Evolutionary conservation across 2,797 vertebrate species (phyloP).

Genomic region (Acanthornis magna): DNA sequence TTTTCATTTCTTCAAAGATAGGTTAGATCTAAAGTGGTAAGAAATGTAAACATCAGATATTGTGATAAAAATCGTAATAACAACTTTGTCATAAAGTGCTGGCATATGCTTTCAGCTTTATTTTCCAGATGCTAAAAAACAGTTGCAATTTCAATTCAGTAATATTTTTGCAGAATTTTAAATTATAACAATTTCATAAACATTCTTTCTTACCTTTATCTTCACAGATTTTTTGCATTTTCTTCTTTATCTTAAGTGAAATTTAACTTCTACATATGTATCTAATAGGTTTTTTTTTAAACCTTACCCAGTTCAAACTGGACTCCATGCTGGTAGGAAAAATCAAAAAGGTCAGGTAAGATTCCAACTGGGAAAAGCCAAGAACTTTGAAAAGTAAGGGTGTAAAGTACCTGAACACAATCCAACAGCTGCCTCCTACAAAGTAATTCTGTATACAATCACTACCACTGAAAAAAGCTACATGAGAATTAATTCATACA

Average conservation of each 20-base stretch:
- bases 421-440: neutral
- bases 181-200: neutral
- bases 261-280: neutral
- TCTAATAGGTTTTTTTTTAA: neutral
- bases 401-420: neutral
- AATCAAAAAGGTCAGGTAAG: neutral
- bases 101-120: neutral
- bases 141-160: neutral
- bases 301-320: neutral
- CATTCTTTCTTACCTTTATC: neutral
- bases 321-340: neutral
- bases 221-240: neutral
- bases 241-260: neutral
- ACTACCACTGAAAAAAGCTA: neutral
- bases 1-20: conserved; percentile 14
- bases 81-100: conserved; percentile 45
- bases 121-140: neutral
- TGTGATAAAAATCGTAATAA: conserved; percentile 18
- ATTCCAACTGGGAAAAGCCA: neutral
- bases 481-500: neutral
- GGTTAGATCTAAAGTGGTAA: conserved; percentile 46
- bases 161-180: neutral
- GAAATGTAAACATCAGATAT: conserved; percentile 66
- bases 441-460: neutral
- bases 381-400: neutral